A percentile compares a stretch with the other conserved stretches of the same genome.
Conservation (phyloP, 2,888 invertebrate species). For the Stenodera caucasica region DNA sequence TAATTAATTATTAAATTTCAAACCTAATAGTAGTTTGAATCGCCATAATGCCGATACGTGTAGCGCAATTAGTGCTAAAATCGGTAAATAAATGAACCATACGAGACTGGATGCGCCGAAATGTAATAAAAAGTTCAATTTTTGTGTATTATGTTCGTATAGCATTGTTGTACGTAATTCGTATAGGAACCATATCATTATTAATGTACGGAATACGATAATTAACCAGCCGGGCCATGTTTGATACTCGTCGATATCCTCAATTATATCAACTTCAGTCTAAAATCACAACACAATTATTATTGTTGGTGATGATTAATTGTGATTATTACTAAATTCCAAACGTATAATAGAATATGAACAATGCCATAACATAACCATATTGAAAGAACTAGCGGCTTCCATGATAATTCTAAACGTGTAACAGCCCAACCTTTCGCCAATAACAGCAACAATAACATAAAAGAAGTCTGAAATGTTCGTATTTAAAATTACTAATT, state of each 20-base stretch:
- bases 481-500: conserved; percentile 5
- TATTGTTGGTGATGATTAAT: neutral
- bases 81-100: conserved; percentile 97
- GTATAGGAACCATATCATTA: conserved; percentile 88
- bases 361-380: conserved; percentile 92
- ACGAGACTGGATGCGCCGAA: conserved; percentile 97
- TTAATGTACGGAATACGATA: conserved; percentile 78
- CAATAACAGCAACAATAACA: conserved; percentile 85
- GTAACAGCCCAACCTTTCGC: conserved; percentile 99
- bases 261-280: conserved; percentile 95
- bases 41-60: conserved; percentile 95
- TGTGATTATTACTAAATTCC: conserved; percentile 91
- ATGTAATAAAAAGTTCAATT: conserved; percentile 91
- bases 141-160: conserved; percentile 78
- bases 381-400: conserved; percentile 79
- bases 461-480: conserved; percentile 78
- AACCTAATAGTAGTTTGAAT: conserved; percentile 89
- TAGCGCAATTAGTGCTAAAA: conserved; percentile 89
- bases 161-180: conserved; percentile 76
- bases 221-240: conserved; percentile 98
- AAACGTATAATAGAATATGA: conserved; percentile 89
- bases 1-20: conserved; percentile 12
- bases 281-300: conserved; percentile 52
- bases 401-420: conserved; percentile 84
- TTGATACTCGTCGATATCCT: conserved; percentile 96